These are phyloP conservation scores for Apodemia duryi DNA, from an alignment of 2,888 invertebrate species.

Conservation along the genomic window DNA sequence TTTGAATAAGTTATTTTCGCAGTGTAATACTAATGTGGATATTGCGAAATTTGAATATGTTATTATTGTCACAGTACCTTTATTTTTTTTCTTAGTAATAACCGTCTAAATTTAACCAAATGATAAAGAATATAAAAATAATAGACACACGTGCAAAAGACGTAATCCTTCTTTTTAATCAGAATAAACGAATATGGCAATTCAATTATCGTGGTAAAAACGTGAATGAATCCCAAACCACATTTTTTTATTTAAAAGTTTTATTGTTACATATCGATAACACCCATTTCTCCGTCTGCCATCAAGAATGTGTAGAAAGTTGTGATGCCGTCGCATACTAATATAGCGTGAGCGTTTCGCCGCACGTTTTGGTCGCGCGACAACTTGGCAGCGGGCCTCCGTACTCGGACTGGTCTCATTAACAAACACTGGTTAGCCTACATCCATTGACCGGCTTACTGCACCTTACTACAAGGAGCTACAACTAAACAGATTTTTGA, in stretches of 20 bases:
- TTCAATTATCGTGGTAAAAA: too few relatives aligned
- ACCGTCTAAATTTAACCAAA: too few relatives aligned
- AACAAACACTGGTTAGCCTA: conserved; percentile 63
- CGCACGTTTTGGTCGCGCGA: conserved; percentile 37
- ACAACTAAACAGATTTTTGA: conserved; percentile 1
- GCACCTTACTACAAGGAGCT: not conserved
- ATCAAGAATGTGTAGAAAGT: conserved; percentile 78
- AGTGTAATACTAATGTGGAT: too few relatives aligned
- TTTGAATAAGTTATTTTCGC: too few relatives aligned
- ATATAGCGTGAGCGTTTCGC: conserved; percentile 58
- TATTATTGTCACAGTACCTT: too few relatives aligned
- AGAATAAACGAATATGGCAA: too few relatives aligned
- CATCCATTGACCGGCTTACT: conserved; percentile 53
- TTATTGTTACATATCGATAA: conserved; percentile 52
- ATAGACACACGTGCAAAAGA: too few relatives aligned
- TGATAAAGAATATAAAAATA: too few relatives aligned
- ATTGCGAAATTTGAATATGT: too few relatives aligned
- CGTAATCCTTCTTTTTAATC: too few relatives aligned
- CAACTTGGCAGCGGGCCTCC: conserved; percentile 34
- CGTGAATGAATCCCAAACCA: not conserved
- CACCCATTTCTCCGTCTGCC: conserved; percentile 67
- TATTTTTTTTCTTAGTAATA: too few relatives aligned
- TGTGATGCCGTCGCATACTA: conserved; percentile 76
- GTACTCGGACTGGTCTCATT: conserved; percentile 41
- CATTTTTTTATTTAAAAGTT: conserved; percentile 8